Evolutionary conservation across 2,113 vertebrate genomes (phyloP), one percentile per base, ranked within the genome.

Genomic region (Coptodon bakossiorum): DNA sequence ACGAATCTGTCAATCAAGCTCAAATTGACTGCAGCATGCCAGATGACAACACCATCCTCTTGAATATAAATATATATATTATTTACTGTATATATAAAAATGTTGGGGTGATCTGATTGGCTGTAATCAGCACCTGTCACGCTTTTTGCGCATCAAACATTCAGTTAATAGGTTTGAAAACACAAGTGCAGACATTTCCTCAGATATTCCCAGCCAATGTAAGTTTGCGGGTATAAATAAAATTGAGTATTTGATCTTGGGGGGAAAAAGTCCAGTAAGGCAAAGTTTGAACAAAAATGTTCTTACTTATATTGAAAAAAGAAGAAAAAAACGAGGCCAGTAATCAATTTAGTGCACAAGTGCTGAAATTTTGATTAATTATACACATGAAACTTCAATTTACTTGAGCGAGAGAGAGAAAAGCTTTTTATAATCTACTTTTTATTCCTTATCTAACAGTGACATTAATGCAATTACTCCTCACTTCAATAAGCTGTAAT

Each of bases 1-100:
- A 97, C 96, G 97, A 97, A 97, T 96, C 97, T 97, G 97, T 97
- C 98, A 98, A 95, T 98, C 97, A 98, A 96, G 96, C 94, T 95
- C 96, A 96, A 97, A 96, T 96, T 97, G 96, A 95, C 87, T 96
- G 95, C 97, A 96, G 96, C 95, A 95, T 96, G 96, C 96, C 97
- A 97, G 97, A 97, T 97, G 97, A 98, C 96, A 97, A 95, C 94
- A 96, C 96, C 95, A 92, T 91, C 90, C 87, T 83, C 53, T 81
- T 22, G 82, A 92, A 94, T 88, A 92, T 91, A 92, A 90, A 94
- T 89, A 90, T 83, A 91, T 91, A 90, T 85, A 88, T 90, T 81
- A 89, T 89, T 91, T 92, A 91, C 78, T 57, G 88, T 80, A 73
- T 83, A 86, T 63, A 61, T 80, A 83, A 93, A 94, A 93, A 91